These are phyloP conservation scores for Pseudorasbora parva DNA, from an alignment of 2,113 vertebrate species.

Conservation along the genomic window DNA sequence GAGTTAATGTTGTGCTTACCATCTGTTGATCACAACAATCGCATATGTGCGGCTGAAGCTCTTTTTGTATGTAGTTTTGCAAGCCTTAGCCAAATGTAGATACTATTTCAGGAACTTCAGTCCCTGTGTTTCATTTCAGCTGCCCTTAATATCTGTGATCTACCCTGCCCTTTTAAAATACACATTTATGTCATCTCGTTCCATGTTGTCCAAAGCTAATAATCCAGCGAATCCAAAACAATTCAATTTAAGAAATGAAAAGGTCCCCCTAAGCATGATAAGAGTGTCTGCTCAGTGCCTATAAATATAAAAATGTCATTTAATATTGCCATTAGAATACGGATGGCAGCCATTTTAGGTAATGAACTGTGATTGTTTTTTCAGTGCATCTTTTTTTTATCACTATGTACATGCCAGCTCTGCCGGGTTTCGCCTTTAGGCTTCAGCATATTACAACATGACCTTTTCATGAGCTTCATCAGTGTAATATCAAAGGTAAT, in stretches of 20 bases:
- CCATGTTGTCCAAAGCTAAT: not conserved
- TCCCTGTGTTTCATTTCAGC: not conserved
- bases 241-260: not conserved
- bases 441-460: not conserved
- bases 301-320: not conserved
- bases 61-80: not conserved
- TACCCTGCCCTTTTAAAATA: not conserved
- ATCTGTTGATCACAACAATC: not conserved
- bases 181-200: not conserved
- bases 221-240: not conserved
- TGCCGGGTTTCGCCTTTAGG: not conserved
- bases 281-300: not conserved
- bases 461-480: constrained; percentile 8
- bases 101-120: not conserved
- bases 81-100: not conserved
- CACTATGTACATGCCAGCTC: not conserved
- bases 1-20: not conserved
- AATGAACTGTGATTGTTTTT: not conserved
- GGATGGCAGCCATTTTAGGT: not conserved
- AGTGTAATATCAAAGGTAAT: constrained; percentile 3
- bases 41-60: not conserved
- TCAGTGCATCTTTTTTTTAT: not conserved
- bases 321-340: not conserved
- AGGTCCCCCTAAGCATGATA: not conserved
- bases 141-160: not conserved